Percentiles rank a stretch among this genome's conserved stretches.
Evolutionary conservation across 1,140 invertebrate species (phyloP).

Genomic region (Yoshiicerus persimilis): DNA sequence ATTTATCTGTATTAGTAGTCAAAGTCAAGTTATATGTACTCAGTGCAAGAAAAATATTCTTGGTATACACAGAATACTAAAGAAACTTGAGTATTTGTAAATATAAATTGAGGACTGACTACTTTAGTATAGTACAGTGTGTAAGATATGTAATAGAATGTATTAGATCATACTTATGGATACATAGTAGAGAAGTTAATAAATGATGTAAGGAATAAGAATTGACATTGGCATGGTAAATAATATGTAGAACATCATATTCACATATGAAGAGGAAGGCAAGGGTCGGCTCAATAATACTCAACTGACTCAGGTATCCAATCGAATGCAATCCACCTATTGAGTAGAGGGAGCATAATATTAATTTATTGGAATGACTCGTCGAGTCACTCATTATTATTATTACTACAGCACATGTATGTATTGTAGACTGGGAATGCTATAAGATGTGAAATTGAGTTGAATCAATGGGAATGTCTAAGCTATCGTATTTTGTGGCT

Average conservation of each 20-base stretch:
- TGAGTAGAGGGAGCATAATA: background rate
- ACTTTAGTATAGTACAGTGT: no score
- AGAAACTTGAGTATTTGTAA: background rate
- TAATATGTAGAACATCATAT: background rate
- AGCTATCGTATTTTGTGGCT: background rate
- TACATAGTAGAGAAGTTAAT: background rate
- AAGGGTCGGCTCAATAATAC: background rate
- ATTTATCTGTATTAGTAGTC: no score
- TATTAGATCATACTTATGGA: background rate
- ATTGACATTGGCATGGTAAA: background rate
- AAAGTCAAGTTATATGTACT: no score
- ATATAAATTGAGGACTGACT: no score
- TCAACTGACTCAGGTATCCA: background rate
- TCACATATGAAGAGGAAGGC: background rate
- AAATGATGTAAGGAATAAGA: background rate
- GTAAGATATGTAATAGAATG: no score
- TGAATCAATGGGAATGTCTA: background rate
- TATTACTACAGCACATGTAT: background rate
- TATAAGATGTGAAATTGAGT: background rate
- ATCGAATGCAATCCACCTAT: background rate
- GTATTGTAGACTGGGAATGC: background rate
- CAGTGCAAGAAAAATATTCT: no score
- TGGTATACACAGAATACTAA: no score
- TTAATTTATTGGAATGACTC: background rate
- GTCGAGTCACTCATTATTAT: background rate